Evolutionary conservation across 2,888 invertebrate species (phyloP), one percentile per base, ranked within the genome.

Genomic region (Baccha elongata): DNA sequence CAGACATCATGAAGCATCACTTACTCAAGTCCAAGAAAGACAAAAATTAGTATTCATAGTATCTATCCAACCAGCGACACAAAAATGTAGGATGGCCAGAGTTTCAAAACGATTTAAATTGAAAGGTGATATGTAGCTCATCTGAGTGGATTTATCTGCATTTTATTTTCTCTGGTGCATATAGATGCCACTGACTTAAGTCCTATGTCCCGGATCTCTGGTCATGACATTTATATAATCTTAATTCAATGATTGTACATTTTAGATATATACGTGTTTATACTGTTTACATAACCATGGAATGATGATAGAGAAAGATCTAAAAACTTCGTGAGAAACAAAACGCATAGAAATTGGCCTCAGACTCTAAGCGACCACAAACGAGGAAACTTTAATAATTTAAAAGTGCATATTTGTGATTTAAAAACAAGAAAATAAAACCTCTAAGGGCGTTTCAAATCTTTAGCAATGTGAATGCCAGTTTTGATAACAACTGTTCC

Each of bases 1-100:
- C 44, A 75, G 58, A 58, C 80, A 71, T 75, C 71, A 75, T n/a
- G 48, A 69, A 81, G 80, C 75, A 81, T 75, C 80, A 81, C 65
- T 60, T 81, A 40, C 58, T 44, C 17, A 58, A 29, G 62, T 13
- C 21, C 44, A 46, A 50, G 46, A 50, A 44, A 23, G 40, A 64
- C 13, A 15, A 52, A 62, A 68, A 80, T 80, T 80, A 64, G 80
- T 80, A 80, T 81, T 81, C 80, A 64, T 17, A 21, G 69, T 75
- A 75, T 60, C 60, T 11, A 32, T 17, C 13, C 17, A 32, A 40
- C n/a, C 42, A 62, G 48, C 26, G 6, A 40, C 46, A 53, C 65
- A 52, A 67, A 58, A 73, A 58, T 52, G 50, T 72, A 37, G 74
- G 44, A 65, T 74, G 37, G 80, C 21, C 40, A 53, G 37, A 67